These are phyloP conservation scores for Ceraclea dissimilis DNA, from an alignment of 2,888 invertebrate genomes.

Conservation along the genomic window DNA sequence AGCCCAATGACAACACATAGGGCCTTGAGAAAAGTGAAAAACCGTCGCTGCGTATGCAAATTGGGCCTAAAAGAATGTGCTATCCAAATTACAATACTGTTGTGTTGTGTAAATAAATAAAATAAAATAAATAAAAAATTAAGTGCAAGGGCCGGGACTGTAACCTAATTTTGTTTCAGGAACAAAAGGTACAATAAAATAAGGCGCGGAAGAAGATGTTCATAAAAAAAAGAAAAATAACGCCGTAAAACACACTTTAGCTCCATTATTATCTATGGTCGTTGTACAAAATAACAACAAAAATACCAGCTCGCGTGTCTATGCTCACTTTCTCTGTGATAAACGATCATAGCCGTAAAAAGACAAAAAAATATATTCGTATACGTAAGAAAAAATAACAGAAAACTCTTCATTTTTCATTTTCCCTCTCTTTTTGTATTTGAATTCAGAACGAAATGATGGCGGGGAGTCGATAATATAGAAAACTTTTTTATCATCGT, in stretches of 20 bases:
- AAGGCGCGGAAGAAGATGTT: background rate
- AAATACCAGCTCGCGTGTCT: background rate
- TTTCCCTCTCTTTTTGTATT: background rate
- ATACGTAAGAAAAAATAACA: background rate
- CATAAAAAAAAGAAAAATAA: background rate
- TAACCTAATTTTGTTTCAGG: too few species aligned
- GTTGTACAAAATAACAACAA: background rate
- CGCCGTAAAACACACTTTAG: background rate
- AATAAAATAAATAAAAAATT: too few species aligned
- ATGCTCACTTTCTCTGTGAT: background rate
- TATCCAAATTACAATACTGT: too few species aligned
- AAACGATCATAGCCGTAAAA: background rate
- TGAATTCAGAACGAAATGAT: background rate
- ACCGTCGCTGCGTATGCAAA: too few species aligned
- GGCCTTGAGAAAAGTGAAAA: too few species aligned
- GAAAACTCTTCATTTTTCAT: background rate
- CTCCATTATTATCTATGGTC: background rate
- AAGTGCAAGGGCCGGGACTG: too few species aligned
- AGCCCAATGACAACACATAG: too few species aligned
- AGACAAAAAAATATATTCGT: slow-evolving; percentile 1
- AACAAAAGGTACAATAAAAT: background rate
- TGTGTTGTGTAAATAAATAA: too few species aligned
- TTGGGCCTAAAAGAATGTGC: too few species aligned
- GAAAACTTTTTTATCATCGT: background rate
- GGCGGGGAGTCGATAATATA: background rate